Percentiles rank a stretch among this genome's conserved stretches.
These are phyloP conservation scores for human DNA, from an alignment of 2,113 vertebrate genomes.

Conservation along the genomic window DNA sequence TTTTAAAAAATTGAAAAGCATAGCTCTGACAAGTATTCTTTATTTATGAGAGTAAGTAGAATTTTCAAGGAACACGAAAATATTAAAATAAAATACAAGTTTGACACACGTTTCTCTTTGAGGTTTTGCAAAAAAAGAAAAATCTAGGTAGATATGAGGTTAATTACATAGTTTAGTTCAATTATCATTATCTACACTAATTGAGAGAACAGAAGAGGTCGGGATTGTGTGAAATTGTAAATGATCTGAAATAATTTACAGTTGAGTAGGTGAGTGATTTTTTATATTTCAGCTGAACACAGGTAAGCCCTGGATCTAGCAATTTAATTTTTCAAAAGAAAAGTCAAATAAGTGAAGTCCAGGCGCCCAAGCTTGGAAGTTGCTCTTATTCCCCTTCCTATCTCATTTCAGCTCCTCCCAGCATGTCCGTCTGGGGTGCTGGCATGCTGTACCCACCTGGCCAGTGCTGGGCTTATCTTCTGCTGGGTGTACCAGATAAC, in stretches of 20 bases:
- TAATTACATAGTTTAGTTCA: slow-evolving; percentile 55
- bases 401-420: background rate
- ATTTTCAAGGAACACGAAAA: slow-evolving; percentile 72
- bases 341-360: background rate
- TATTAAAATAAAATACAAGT: slow-evolving; percentile 64
- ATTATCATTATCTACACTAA: slow-evolving; percentile 43
- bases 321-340: background rate
- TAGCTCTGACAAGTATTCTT: slow-evolving; percentile 83
- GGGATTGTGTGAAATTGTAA: background rate
- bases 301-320: background rate
- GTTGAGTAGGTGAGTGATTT: background rate
- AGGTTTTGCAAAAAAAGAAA: background rate
- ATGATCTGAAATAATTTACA: slow-evolving; percentile 15
- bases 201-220: slow-evolving; percentile 42
- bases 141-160: slow-evolving; percentile 28
- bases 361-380: background rate
- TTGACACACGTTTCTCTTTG: slow-evolving; percentile 54
- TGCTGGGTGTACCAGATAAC: background rate
- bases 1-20: slow-evolving; percentile 80
- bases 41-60: slow-evolving; percentile 83
- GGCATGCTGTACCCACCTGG: background rate
- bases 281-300: background rate
- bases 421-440: background rate
- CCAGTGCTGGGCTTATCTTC: background rate
- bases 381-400: background rate